phyloP scores from a whole-genome alignment of 2,888 invertebrate species.

The Volucella inflata region DNA sequence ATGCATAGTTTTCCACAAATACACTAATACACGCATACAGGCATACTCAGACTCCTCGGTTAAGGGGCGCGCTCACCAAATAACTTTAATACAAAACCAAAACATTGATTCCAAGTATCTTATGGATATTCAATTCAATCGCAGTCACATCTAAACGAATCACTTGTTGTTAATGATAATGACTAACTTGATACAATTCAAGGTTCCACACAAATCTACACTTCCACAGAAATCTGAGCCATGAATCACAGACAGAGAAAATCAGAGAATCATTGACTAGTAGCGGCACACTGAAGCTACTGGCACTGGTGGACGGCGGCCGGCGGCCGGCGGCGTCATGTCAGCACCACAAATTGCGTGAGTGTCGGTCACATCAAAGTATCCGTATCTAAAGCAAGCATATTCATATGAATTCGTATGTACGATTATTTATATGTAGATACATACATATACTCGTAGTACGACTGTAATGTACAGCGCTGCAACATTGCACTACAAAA shows the following conservation, averaged over 20 bases:
- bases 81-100: constrained; percentile 33
- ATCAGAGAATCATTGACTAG: constrained; percentile 40
- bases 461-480: not conserved
- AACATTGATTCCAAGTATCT: constrained; percentile 51
- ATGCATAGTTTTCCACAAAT: constrained; percentile 57
- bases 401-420: not conserved
- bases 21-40: constrained; percentile 2
- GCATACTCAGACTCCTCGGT: not conserved
- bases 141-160: constrained; percentile 50
- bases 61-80: constrained; percentile 61
- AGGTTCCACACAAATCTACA: constrained; percentile 47
- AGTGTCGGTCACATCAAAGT: constrained; percentile 70
- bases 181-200: constrained; percentile 64
- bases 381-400: constrained; percentile 15
- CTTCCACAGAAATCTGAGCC: constrained; percentile 36
- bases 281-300: not conserved
- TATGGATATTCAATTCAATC: constrained; percentile 56
- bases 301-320: constrained; percentile 18
- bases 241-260: constrained; percentile 59
- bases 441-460: too few relatives aligned
- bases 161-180: constrained; percentile 44
- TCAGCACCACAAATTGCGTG: constrained; percentile 42
- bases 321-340: not conserved
- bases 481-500: constrained; percentile 62
- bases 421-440: too few relatives aligned